Conservation (phyloP, 2,888 invertebrate genomes). For the Ischnura elegans region DNA sequence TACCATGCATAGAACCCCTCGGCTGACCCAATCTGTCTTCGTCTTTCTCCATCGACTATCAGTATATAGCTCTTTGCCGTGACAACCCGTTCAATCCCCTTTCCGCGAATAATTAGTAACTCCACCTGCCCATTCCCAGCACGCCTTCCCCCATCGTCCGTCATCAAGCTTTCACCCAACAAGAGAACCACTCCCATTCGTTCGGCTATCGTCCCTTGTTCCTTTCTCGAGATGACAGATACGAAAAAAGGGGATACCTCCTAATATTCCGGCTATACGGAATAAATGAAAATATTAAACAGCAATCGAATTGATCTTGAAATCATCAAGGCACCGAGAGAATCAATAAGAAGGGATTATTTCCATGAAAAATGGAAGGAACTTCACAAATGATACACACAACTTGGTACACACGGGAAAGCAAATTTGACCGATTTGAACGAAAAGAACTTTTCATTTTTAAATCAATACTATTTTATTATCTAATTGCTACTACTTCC, state of each 20-base stretch:
- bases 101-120: background rate
- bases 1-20: no score
- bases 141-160: background rate
- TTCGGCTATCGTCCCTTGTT: background rate
- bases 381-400: no score
- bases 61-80: background rate
- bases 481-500: background rate
- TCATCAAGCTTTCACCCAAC: background rate
- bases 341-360: no score
- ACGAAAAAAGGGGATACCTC: background rate
- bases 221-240: background rate
- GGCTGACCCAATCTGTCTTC: background rate
- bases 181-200: background rate
- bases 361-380: no score
- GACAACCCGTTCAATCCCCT: conserved; percentile 27
- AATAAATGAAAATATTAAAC: background rate
- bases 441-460: no score
- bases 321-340: no score
- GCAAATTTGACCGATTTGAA: no score
- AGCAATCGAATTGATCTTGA: background rate
- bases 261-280: no score
- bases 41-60: no score
- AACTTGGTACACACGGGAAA: no score
- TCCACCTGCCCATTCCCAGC: background rate
- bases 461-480: background rate